These are phyloP conservation scores for Trididemnum clinides DNA, from an alignment of 23 tunicate species.

Conservation along the genomic window DNA sequence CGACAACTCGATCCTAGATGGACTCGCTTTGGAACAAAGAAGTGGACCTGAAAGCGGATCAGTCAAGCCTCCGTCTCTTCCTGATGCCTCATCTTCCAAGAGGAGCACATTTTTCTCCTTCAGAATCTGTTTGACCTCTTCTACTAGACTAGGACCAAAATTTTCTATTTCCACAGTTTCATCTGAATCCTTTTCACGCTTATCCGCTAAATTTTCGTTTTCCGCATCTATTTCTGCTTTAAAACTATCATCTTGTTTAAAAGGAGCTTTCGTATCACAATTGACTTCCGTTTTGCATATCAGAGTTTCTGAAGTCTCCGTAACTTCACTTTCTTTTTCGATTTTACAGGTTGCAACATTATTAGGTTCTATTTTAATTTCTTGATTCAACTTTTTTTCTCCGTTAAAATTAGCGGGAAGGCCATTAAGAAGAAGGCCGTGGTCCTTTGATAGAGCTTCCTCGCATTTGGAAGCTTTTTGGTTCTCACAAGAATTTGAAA, in stretches of 20 bases:
- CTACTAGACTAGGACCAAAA: neutral
- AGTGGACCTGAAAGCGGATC: slow-evolving; percentile 33
- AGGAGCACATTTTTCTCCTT: slow-evolving; percentile 66
- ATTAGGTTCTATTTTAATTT: neutral
- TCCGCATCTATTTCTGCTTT: neutral
- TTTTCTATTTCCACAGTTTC: neutral
- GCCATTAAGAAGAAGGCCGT: too few species aligned
- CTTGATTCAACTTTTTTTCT: neutral
- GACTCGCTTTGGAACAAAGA: slow-evolving; percentile 27
- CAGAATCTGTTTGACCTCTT: slow-evolving; percentile 32
- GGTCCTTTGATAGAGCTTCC: too few species aligned
- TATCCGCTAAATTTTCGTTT: neutral
- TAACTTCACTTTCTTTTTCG: neutral
- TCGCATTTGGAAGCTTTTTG: too few species aligned
- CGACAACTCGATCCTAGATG: slow-evolving; percentile 42
- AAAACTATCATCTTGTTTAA: neutral
- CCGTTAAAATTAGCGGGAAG: too few species aligned
- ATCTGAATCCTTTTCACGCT: neutral
- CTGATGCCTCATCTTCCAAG: slow-evolving; percentile 74
- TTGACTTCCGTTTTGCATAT: too few species aligned
- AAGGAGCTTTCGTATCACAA: neutral
- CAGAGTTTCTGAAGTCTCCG: too few species aligned
- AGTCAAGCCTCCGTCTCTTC: slow-evolving; percentile 49
- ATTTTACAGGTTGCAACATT: neutral
- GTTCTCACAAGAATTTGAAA: too few species aligned